These are phyloP conservation scores for Thereva unica DNA, from an alignment of 2,888 invertebrate species.

Conservation along the genomic window DNA sequence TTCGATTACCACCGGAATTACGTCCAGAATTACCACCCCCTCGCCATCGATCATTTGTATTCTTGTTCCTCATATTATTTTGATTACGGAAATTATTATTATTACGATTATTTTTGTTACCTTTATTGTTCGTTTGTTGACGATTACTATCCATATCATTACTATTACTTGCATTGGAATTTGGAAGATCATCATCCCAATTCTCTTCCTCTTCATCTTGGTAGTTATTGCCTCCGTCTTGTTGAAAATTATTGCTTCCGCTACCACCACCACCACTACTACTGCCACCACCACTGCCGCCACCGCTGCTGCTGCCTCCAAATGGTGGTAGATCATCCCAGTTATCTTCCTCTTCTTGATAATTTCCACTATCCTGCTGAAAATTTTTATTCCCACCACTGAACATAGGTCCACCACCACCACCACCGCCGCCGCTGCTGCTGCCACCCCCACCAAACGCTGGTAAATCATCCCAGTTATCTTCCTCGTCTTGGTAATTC, in stretches of 20 bases:
- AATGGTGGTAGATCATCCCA: conserved; percentile 38
- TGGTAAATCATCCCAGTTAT: conserved; percentile 34
- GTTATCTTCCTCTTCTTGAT: conserved; percentile 10
- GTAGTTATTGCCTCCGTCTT: conserved; percentile 1
- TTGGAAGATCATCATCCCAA: too few species aligned
- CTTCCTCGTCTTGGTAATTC: not conserved
- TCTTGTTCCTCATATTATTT: too few species aligned
- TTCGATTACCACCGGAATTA: too few species aligned
- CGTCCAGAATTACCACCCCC: too few species aligned
- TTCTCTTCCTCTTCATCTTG: too few species aligned
- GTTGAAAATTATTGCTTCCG: conserved; percentile 7
- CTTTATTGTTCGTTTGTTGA: too few species aligned
- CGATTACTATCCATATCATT: too few species aligned
- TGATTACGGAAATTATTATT: too few species aligned
- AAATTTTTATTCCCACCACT: conserved; percentile 27
- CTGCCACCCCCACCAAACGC: conserved; percentile 59
- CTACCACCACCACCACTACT: conserved; percentile 28
- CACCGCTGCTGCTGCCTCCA: conserved; percentile 22
- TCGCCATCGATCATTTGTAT: too few species aligned
- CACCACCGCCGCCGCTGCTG: conserved; percentile 59
- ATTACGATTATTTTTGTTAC: too few species aligned
- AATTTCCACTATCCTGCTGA: conserved; percentile 27
- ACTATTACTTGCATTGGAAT: too few species aligned
- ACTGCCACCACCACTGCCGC: conserved; percentile 36
- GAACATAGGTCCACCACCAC: conserved; percentile 50